These are phyloP conservation scores for Promerops cafer DNA, from an alignment of 2,113 vertebrate species.

Conservation along the genomic window DNA sequence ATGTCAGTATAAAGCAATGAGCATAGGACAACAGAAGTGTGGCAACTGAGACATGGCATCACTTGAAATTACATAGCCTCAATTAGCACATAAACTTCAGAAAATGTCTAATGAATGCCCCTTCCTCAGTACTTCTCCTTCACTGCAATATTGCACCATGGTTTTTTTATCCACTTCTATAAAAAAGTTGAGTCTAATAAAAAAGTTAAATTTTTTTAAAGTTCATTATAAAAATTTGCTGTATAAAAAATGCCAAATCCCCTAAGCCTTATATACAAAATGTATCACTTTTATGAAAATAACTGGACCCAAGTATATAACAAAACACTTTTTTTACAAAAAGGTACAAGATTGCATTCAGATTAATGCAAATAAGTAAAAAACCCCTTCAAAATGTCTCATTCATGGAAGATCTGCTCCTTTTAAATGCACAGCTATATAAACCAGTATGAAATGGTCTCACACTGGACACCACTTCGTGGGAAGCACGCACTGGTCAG, in stretches of 20 bases:
- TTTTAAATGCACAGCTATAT: neutral
- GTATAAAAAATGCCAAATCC: slow-evolving; percentile 70
- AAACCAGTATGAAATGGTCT: neutral
- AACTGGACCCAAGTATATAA: slow-evolving; percentile 69
- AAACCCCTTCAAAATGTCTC: slow-evolving; percentile 43
- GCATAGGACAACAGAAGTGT: neutral
- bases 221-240: slow-evolving; percentile 65
- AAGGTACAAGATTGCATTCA: slow-evolving; percentile 62
- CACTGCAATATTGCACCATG: slow-evolving; percentile 65
- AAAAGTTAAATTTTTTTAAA: slow-evolving; percentile 47
- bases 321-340: slow-evolving; percentile 76
- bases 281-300: slow-evolving; percentile 70
- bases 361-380: slow-evolving; percentile 61
- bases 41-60: neutral
- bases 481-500: neutral
- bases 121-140: slow-evolving; percentile 14
- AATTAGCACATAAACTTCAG: neutral
- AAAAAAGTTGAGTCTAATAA: slow-evolving; percentile 62
- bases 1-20: neutral
- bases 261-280: slow-evolving; percentile 75
- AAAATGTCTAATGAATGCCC: slow-evolving; percentile 12
- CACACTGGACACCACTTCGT: neutral
- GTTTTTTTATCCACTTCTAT: slow-evolving; percentile 40
- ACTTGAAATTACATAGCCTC: neutral
- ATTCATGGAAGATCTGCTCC: slow-evolving; percentile 12